A percentile compares a stretch with the other conserved stretches of the same genome.
These are phyloP conservation scores for Platalea minor DNA, from an alignment of 2,797 vertebrate species.

Conservation along the genomic window DNA sequence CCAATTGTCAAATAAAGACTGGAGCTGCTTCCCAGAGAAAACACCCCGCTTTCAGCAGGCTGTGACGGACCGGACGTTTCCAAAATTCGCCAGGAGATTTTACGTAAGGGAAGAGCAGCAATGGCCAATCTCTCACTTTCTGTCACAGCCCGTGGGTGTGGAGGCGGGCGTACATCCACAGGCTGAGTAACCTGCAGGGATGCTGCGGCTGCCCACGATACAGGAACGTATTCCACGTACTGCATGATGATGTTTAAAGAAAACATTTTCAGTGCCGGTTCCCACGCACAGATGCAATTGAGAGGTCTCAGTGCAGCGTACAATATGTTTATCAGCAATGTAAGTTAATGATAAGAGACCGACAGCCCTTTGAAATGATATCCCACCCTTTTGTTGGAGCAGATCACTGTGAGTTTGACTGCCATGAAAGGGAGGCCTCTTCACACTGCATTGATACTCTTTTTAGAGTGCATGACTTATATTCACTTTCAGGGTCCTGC, in stretches of 20 bases:
- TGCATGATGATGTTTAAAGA: background rate
- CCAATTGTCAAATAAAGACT: background rate
- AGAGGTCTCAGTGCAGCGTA: background rate
- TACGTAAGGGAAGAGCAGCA: background rate
- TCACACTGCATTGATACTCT: accelerated
- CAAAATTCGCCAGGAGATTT: background rate
- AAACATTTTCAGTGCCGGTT: background rate
- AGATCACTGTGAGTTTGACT: background rate
- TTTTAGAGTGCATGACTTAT: background rate
- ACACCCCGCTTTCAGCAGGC: background rate
- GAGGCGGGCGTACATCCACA: background rate
- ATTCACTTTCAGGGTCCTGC: background rate
- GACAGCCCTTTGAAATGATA: background rate
- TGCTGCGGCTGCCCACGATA: background rate
- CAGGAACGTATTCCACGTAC: background rate
- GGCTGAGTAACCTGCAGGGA: background rate
- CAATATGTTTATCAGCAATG: background rate
- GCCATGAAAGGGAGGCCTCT: background rate
- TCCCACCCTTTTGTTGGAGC: background rate
- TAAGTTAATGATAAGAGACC: background rate
- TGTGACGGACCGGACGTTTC: accelerated
- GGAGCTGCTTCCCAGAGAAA: background rate
- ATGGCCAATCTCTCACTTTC: background rate
- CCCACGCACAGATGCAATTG: background rate
- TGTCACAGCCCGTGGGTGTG: background rate